Evolutionary conservation across 2,113 vertebrate genomes (phyloP), one percentile per base, ranked within the genome.

Genomic region (Larimichthys crocea): DNA sequence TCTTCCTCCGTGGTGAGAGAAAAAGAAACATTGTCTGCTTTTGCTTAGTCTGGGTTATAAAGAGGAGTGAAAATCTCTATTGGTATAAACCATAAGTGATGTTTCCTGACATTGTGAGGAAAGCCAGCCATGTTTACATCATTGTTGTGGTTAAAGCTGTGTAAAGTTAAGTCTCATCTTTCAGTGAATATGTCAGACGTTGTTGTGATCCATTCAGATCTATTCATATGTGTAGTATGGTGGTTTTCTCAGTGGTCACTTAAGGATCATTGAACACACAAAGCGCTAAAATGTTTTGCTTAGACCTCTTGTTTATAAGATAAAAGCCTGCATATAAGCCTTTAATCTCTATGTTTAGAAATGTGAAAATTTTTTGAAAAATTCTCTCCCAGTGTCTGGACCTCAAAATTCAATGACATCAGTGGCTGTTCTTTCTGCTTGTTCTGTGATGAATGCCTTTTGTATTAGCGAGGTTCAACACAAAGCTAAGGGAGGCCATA

Each of bases 341-440:
- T 92, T 92, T 94, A 88, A 93, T 91, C 87, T 92, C 70, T 59
- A 73, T 91, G 87, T 93, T 92, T 94, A 73, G 77, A 89, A 90
- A 92, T 90, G 84, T 84, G 76, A 92, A 94, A 93, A 87, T 81
- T 86, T 86, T 80, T 87, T 86, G 85, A 91, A 88, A 26, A 26
- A 26, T 26, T 88, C 73, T 86, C 70, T 80, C 88, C 52, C 73
- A 80, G 82, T 72, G 82, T 92, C 85, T 87, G 80, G 76, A 87
- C 82, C 83, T 85, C 87, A 74, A 60, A 83, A 74, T 87, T 76
- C 76, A 74, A 78, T 92, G 88, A 89, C 91, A 90, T 83, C 85
- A 89, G 80, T 69, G 76, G 24, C 67, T 64, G 62, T 17, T 82
- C 71, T 80, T 64, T 61, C 75, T 55, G 56, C 61, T 73, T 49